Conservation (phyloP, 1,140 invertebrate species). For the Ceratoteleas bidentatus region DNA sequence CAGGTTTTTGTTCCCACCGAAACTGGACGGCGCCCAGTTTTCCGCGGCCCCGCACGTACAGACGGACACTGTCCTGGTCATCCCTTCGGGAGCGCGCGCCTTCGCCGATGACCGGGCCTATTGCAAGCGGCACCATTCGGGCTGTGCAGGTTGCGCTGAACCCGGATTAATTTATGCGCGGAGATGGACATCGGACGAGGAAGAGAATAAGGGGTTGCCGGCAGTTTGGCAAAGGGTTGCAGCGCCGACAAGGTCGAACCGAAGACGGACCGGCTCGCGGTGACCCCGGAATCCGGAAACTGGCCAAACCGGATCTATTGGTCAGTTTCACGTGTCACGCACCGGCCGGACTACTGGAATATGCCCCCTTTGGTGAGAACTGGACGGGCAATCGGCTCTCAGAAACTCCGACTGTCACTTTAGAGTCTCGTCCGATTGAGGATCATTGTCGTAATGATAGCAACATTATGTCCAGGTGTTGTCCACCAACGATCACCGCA, state of each 20-base stretch:
- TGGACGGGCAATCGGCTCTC: slow-evolving; percentile 74
- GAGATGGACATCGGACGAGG: slow-evolving; percentile 59
- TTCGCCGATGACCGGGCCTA: slow-evolving; percentile 55
- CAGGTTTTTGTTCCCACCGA: slow-evolving; percentile 81
- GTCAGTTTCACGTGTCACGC: slow-evolving; percentile 78
- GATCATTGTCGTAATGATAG: slow-evolving; percentile 47
- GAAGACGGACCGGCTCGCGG: slow-evolving; percentile 36
- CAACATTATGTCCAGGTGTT: slow-evolving; percentile 25
- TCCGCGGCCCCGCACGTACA: slow-evolving; percentile 67
- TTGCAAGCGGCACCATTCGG: slow-evolving; percentile 45
- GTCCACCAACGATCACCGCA: slow-evolving; percentile 17
- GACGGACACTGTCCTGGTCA: slow-evolving; percentile 73
- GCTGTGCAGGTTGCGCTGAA: slow-evolving; percentile 50
- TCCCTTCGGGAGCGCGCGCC: slow-evolving; percentile 69
- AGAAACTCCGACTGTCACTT: slow-evolving; percentile 60
- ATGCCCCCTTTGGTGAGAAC: slow-evolving; percentile 77
- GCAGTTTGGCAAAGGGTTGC: slow-evolving; percentile 49
- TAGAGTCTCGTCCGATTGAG: slow-evolving; percentile 38
- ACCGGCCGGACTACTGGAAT: slow-evolving; percentile 49
- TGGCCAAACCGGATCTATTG: slow-evolving; percentile 82
- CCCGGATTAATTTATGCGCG: slow-evolving; percentile 66
- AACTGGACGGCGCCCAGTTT: slow-evolving; percentile 62
- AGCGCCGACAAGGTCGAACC: slow-evolving; percentile 31
- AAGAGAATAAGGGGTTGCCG: slow-evolving; percentile 38
- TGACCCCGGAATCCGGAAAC: slow-evolving; percentile 81